Percentiles rank a stretch among this genome's conserved stretches.
Evolutionary conservation across 2,888 invertebrate genomes (phyloP).

Genomic region (Trilocha varians): DNA sequence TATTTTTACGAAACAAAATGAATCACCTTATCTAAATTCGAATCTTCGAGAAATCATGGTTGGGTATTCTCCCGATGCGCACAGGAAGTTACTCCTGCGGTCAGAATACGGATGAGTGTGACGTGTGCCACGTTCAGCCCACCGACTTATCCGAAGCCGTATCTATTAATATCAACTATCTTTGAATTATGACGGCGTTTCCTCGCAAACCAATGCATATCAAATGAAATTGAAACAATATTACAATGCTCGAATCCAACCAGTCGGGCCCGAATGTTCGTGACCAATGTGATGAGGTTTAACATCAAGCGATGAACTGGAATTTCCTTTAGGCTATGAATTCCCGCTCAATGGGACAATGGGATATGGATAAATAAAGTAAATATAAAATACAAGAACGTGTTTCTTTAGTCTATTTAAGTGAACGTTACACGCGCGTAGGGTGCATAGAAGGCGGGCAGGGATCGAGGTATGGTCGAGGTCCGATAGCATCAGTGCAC

Average conservation of each 20-base stretch:
- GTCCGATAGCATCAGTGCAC: slow-evolving; percentile 58
- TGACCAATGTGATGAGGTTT: slow-evolving; percentile 46
- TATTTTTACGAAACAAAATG: no score
- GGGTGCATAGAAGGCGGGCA: slow-evolving; percentile 63
- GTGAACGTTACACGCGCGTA: slow-evolving; percentile 55
- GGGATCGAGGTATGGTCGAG: slow-evolving; percentile 44
- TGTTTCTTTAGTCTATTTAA: slow-evolving; percentile 65
- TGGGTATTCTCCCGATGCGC: slow-evolving; percentile 31
- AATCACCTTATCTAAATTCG: slow-evolving; percentile 9
- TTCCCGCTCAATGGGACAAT: slow-evolving; percentile 58
- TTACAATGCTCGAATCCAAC: slow-evolving; percentile 30
- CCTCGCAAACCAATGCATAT: slow-evolving; percentile 23
- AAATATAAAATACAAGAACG: slow-evolving; percentile 48
- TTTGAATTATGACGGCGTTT: slow-evolving; percentile 29
- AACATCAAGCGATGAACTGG: slow-evolving; percentile 34
- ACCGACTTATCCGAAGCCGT: slow-evolving; percentile 30
- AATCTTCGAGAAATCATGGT: slow-evolving; percentile 31
- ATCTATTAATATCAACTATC: slow-evolving; percentile 27
- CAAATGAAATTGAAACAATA: slow-evolving; percentile 15
- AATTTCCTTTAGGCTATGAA: slow-evolving; percentile 53
- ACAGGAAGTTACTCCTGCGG: slow-evolving; percentile 61
- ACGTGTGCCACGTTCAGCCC: slow-evolving; percentile 34
- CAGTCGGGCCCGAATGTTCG: slow-evolving; percentile 22
- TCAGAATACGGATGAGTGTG: slow-evolving; percentile 62
- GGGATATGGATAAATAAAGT: slow-evolving; percentile 65